These are phyloP conservation scores for Pelecanoides urinatrix DNA, from an alignment of 2,113 vertebrate genomes.

Conservation along the genomic window DNA sequence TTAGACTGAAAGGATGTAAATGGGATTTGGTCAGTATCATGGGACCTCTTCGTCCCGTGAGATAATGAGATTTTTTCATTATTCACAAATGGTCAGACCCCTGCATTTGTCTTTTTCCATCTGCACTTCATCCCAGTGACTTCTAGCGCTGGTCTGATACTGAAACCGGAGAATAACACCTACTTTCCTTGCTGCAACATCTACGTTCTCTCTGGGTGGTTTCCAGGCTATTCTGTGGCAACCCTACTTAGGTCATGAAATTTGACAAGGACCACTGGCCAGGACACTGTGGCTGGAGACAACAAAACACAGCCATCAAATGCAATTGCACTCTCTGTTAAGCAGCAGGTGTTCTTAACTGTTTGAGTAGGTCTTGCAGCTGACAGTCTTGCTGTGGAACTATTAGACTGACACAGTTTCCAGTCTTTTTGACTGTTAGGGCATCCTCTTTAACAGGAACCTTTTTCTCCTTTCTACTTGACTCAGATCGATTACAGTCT, in stretches of 20 bases:
- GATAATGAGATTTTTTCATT: neutral
- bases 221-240: neutral
- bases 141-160: neutral
- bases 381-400: conserved; percentile 50
- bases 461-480: conserved; percentile 62
- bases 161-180: neutral
- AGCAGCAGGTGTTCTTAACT: conserved; percentile 55
- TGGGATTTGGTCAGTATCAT: neutral
- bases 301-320: conserved; percentile 53
- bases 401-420: conserved; percentile 48
- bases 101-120: neutral
- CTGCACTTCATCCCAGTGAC: neutral
- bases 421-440: conserved; percentile 53
- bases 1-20: neutral
- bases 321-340: conserved; percentile 12
- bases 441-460: conserved; percentile 49
- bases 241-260: neutral
- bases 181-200: neutral
- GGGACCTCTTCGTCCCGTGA: rapidly evolving
- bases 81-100: neutral
- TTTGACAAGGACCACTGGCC: neutral
- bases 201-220: neutral
- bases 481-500: conserved; percentile 58
- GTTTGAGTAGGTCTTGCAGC: conserved; percentile 51
- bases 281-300: conserved; percentile 48